Conservation (phyloP, 2,113 vertebrate species). For the Phyllostomus hastatus region DNA sequence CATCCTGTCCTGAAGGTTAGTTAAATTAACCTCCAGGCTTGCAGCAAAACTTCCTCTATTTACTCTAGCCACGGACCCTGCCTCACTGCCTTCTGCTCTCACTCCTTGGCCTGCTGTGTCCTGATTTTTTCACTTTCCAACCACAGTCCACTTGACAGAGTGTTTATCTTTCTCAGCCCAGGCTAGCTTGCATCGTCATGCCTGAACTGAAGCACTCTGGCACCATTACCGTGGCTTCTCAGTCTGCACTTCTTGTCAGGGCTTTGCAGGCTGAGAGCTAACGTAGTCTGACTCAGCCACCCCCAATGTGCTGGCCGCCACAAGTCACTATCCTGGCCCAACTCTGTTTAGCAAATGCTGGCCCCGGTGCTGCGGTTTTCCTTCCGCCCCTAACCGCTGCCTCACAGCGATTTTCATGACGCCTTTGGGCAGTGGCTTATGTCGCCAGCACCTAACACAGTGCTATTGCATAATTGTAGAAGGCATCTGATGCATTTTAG, state of each 20-base stretch:
- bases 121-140: background rate
- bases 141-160: background rate
- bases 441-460: background rate
- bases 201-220: constrained; percentile 35
- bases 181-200: background rate
- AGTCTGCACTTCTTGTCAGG: background rate
- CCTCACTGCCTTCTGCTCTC: background rate
- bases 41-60: background rate
- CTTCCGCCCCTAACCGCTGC: background rate
- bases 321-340: constrained; percentile 5
- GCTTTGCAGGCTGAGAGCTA: constrained; percentile 25
- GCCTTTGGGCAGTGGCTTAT: background rate
- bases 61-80: background rate
- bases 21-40: background rate
- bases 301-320: background rate
- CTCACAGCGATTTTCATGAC: background rate
- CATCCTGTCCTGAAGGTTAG: background rate
- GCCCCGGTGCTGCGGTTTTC: background rate
- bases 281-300: constrained; percentile 61
- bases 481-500: background rate
- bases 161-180: constrained; percentile 19
- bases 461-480: background rate
- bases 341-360: background rate
- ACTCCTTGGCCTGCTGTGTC: background rate
- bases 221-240: background rate